These are phyloP conservation scores for Tetropium fuscum DNA, from an alignment of 2,888 invertebrate genomes.

Conservation along the genomic window DNA sequence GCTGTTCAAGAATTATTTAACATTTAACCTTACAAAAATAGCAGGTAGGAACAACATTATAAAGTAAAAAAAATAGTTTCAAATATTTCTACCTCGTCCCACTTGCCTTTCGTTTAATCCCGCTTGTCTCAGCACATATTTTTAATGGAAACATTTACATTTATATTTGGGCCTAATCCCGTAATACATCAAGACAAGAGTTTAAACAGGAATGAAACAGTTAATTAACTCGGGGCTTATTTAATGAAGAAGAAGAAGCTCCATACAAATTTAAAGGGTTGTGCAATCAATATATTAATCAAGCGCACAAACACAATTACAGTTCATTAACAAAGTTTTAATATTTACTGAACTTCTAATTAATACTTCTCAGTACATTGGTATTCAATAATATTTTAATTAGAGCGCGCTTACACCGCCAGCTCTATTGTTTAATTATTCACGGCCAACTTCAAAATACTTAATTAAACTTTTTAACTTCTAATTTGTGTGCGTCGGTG, in stretches of 20 bases:
- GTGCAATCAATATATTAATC: conserved; percentile 65
- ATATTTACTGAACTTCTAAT: conserved; percentile 65
- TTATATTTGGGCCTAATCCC: not conserved
- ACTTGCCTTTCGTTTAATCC: no score
- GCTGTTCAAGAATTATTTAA: no score
- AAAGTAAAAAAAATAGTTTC: no score
- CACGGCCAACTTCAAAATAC: conserved; percentile 19
- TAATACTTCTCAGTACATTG: conserved; percentile 61
- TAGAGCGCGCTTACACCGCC: conserved; percentile 17
- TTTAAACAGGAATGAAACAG: conserved; percentile 28
- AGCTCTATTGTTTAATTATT: conserved; percentile 27
- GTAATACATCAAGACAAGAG: conserved; percentile 6
- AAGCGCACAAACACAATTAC: conserved; percentile 65
- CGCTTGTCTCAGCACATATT: no score
- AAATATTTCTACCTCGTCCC: no score
- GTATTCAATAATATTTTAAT: conserved; percentile 48
- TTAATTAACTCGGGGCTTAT: conserved; percentile 38
- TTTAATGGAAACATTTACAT: no score
- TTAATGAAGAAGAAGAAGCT: conserved; percentile 50
- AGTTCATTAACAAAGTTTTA: conserved; percentile 65
- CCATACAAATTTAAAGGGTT: conserved; percentile 60
- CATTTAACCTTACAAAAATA: no score
- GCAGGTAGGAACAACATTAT: no score
- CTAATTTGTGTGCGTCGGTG: conserved; percentile 11
- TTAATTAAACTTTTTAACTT: conserved; percentile 23